Evolutionary conservation across 2,797 vertebrate genomes (phyloP), one percentile per base, ranked within the genome.

Genomic region (Centropyge bicolor): DNA sequence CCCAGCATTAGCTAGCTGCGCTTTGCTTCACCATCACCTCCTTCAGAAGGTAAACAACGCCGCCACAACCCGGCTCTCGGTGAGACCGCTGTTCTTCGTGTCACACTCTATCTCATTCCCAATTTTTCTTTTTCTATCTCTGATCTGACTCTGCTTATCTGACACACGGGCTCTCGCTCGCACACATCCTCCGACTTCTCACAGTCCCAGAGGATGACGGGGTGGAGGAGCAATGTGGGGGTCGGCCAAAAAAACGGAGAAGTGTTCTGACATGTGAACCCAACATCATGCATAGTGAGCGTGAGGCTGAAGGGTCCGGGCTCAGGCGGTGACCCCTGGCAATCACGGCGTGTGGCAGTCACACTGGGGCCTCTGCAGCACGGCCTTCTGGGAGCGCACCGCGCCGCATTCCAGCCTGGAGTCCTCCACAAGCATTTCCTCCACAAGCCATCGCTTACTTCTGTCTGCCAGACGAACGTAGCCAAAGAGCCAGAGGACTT

Each of bases 341-440:
- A 85, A 93, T 89, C 88, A 87, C 77, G 91, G 88, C 92, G 91
- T 94, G 94, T 94, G 92, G 92, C 91, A 86, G 88, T 88, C 89
- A 78, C 88, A 79, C 78, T 75, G 85, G 88, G 89, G 88, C 88
- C 89, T 83, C 89, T 52, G 79, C 73, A 70, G 75, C 76, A 2
- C 8, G 69, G 88, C 88, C 91, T 91, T 92, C 84, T 92, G 93
- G 91, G 91, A 93, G 85, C 20, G 9, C 43, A 54, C 62, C 61
- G 22, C 41, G 52, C 87, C 70, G 11, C 90, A 94, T 95, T 94
- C 93, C 92, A 87, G 81, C 84, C 89, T 51, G 24, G 76, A 88
- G 85, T 90, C 87, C 84, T 88, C 85, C 89, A 76, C 67, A 68
- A 93, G 88, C 77, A 88, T 88, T 91, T 94, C 90, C 87, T 91